Base-by-base conservation (phyloP, 2,888 invertebrate species). In the Tipula vernalis region DNA sequence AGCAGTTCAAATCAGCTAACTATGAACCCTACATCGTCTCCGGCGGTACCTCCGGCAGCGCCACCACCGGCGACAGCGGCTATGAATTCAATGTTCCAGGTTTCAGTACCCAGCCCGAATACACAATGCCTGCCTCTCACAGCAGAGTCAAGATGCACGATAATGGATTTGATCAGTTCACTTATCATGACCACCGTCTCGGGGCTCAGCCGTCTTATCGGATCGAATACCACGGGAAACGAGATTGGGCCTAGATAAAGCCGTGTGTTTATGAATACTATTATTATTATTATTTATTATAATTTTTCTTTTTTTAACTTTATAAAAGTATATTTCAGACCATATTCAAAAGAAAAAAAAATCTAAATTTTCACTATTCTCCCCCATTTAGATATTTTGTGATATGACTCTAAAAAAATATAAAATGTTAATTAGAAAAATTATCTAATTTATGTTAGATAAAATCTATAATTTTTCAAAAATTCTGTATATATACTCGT, bases 71-170 rank as follows among this genome's bases (percentile, higher is more conserved):
- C 8, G 36, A 12, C 83, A 83, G 36, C 36, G 36, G 41, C 41
- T 39, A 84, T 84, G 84, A 36, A 36, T 84, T 39, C 41, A 84
- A 36, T 41, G 41, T 39, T 36, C 84, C 84, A 84, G 13, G n/a
- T 39, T 84, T 13, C 39, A 39, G 84, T 39, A 8, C 41, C 84
- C 13, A 36, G 39, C 8, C 41, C 84, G 84, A 84, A 84, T 41
- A 84, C 84, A n/a, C 84, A 84, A 84, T 84, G 84, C 84, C 84
- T 84, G 84, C 84, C 84, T 84, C 84, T 84, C 84, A 84, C 84
- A 84, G 84, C 84, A 13, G 84, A 84, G 84, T 84, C 84, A 36
- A 84, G 84, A 84, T 84, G 84, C 84, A 84, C 84, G 84, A 84
- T 84, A 41, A 84, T 84, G 84, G 84, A 84, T 84, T 84, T 84